Evolutionary conservation across 2,888 invertebrate species (phyloP).

Genomic region (Monoplex corrugatus): DNA sequence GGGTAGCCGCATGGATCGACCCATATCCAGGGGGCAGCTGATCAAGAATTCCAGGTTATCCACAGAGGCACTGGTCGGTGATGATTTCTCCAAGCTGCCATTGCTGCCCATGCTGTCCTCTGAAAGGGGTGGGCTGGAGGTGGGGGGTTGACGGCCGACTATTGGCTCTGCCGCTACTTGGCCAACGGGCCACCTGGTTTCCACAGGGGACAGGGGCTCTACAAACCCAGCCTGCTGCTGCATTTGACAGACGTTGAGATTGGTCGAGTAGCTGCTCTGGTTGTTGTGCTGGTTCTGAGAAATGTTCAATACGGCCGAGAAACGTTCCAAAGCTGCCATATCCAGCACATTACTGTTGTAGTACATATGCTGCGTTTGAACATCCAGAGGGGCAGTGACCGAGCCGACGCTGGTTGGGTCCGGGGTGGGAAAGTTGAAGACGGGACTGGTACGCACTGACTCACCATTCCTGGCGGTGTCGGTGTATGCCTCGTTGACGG

Average conservation of each 20-base stretch:
- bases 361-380: slow-evolving; percentile 66
- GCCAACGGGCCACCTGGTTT: slow-evolving; percentile 11
- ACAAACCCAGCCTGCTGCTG: neutral
- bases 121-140: slow-evolving; percentile 70
- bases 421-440: slow-evolving; percentile 60
- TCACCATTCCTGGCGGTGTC: slow-evolving; percentile 80
- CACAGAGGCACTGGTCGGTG: slow-evolving; percentile 58
- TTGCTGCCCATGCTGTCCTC: slow-evolving; percentile 69
- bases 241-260: slow-evolving; percentile 31
- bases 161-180: neutral
- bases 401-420: slow-evolving; percentile 47
- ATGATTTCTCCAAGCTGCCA: slow-evolving; percentile 52
- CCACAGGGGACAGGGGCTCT: neutral
- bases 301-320: slow-evolving; percentile 58
- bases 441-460: slow-evolving; percentile 81
- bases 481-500: slow-evolving; percentile 68
- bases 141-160: slow-evolving; percentile 53
- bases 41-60: slow-evolving; percentile 47
- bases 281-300: slow-evolving; percentile 56
- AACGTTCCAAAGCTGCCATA: slow-evolving; percentile 58
- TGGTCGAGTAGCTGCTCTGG: neutral
- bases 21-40: slow-evolving; percentile 70
- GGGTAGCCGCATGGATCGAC: slow-evolving; percentile 71
- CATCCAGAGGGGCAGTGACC: slow-evolving; percentile 63
- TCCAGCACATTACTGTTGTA: slow-evolving; percentile 61